Base-by-base conservation (phyloP, 1,140 invertebrate genomes). In the Diachasma alloeum region DNA sequence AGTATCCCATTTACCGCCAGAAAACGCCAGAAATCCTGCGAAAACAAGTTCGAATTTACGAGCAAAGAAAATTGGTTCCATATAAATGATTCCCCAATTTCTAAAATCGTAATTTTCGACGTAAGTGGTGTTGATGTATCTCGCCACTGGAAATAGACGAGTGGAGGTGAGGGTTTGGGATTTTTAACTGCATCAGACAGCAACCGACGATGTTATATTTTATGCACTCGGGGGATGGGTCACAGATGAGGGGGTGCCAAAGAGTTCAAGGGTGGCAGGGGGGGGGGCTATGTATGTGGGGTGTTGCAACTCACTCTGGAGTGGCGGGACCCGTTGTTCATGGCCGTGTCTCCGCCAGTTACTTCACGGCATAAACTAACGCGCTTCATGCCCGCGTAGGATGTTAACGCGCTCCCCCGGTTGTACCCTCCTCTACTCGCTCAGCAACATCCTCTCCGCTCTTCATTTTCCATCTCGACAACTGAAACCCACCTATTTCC, bases 131-230 rank as follows among this genome's bases (percentile, higher is more conserved):
- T 1, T 24, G 19, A 24, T 63, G 22, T 63, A 63, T 26, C 6
- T 63, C 24, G 11, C 59, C 19, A 26, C 24, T 63, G 19, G 3
- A 26, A 63, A 44, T 59, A 56, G 13, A 56, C 69, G 74, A 69
- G 74, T 76, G 74, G 17, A 24, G 70, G 70, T 26, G 13, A 63
- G 24, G 59, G 59, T 63, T 26, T 26, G 48, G 31, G 68, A 76
- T 76, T 79, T 79, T 79, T 76, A 79, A 79, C 78, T 79, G 78
- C 74, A 74, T 75, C 63, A 75, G 78, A 79, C 78, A 79, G 74
- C 72, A 71, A 76, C 70, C 56, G 69, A 68, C 68, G 75, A 39
- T 67, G 75, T 76, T 79, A 79, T 79, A 77, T 77, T 79, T 79
- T 79, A 77, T 79, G 75, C 75, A 77, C 78, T 77, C 74, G 74